Percentiles rank a stretch among this genome's conserved stretches.
Conservation (phyloP, 35 echinoderm and acorn worm species). For the Acanthaster planci region DNA sequence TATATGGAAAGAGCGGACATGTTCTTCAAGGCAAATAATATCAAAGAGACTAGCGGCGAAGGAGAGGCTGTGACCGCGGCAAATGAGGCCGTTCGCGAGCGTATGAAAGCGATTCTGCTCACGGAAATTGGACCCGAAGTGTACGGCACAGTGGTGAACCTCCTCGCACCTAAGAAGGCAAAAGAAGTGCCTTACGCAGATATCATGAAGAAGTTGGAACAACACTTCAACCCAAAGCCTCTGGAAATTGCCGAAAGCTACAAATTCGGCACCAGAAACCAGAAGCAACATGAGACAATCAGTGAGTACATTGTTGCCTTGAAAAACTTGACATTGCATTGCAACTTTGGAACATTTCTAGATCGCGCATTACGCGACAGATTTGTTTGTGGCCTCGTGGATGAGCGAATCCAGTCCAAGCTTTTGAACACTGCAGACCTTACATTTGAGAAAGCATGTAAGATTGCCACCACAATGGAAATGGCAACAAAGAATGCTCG, state of each 20-base stretch:
- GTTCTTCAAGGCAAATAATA: too few relatives aligned
- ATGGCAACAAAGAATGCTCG: constrained; percentile 35
- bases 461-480: constrained; percentile 29
- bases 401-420: constrained; percentile 42
- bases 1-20: too few relatives aligned
- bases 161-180: constrained; percentile 35
- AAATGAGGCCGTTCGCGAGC: background rate
- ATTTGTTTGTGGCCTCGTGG: background rate
- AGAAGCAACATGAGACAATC: constrained; percentile 30
- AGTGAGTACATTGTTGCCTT: constrained; percentile 45
- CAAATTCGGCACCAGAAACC: constrained; percentile 54
- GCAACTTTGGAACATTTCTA: constrained; percentile 57
- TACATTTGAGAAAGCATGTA: constrained; percentile 41
- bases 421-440: constrained; percentile 33
- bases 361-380: constrained; percentile 22
- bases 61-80: too few relatives aligned
- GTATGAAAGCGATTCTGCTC: constrained; percentile 39
- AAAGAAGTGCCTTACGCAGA: constrained; percentile 24
- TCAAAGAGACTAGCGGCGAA: too few relatives aligned
- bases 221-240: constrained; percentile 58
- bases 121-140: constrained; percentile 45
- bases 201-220: constrained; percentile 34
- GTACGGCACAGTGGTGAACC: constrained; percentile 37
- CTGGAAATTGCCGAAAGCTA: constrained; percentile 57
- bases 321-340: constrained; percentile 51